Evolutionary conservation across 2,797 vertebrate genomes (phyloP).

Genomic region (Lepilemur ruficaudatus): DNA sequence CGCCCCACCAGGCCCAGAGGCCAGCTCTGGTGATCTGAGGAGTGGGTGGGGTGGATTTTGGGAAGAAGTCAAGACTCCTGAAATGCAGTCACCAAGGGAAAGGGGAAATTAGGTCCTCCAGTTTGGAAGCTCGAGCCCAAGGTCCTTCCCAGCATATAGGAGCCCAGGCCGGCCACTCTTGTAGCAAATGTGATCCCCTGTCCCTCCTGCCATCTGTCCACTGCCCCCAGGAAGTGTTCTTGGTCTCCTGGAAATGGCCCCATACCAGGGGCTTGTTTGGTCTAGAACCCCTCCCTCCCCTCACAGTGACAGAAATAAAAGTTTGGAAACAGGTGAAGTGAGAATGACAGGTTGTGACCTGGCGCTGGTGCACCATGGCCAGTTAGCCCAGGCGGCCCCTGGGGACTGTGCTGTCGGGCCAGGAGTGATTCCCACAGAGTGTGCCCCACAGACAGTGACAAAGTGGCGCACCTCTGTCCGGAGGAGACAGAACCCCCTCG

Average conservation of each 20-base stretch:
- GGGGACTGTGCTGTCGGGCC: rapidly evolving
- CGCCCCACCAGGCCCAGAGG: not conserved
- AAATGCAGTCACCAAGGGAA: not conserved
- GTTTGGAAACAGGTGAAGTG: not conserved
- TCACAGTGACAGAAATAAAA: not conserved
- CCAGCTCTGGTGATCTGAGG: not conserved
- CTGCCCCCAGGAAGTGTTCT: not conserved
- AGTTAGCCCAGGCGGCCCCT: not conserved
- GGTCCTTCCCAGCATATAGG: not conserved
- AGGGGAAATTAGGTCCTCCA: rapidly evolving
- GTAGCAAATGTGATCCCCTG: not conserved
- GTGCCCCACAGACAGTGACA: not conserved
- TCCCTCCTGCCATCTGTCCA: not conserved
- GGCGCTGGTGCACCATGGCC: rapidly evolving
- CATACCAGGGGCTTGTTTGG: not conserved
- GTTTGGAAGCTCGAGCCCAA: rapidly evolving
- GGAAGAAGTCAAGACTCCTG: not conserved
- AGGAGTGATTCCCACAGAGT: not conserved
- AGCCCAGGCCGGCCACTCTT: not conserved
- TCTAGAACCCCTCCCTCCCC: not conserved
- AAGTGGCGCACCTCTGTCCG: no score
- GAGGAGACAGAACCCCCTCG: not conserved
- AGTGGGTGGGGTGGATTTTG: not conserved
- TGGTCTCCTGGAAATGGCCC: not conserved
- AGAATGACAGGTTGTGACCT: not conserved